Base-by-base conservation (phyloP, 2,888 invertebrate genomes). In the Pterostichus niger region DNA sequence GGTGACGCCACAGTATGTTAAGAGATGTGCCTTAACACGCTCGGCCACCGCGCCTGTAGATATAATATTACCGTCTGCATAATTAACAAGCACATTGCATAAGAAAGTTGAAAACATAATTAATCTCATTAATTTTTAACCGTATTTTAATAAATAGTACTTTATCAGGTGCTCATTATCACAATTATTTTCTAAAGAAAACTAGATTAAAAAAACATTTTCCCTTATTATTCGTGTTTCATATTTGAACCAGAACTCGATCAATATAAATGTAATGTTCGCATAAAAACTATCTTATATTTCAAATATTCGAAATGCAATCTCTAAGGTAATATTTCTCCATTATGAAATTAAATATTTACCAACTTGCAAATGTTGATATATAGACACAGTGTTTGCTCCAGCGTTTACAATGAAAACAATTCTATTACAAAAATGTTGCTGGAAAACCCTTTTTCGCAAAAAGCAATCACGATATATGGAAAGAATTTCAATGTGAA, bases 311-410 rank as follows among this genome's bases (percentile, higher is more conserved):
- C 15, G 6, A 68, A 13, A 13, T 68, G 44, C 40, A 44, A 68
- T 68, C 13, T n/a, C 15, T 54, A 54, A 1, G 0, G 68, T 68
- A 68, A 68, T 68, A 68, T 68, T 68, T 68, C 40, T 68, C 68
- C 68, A 68, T 68, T 68, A 68, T 3, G n/a, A 35, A 68, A 68
- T 68, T 68, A 68, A 68, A 40, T 68, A 68, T 68, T 68, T 15
- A 68, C 35, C 54, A 54, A n/a, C 15, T 6, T 68, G 40, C 68
- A 68, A 68, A 68, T 68, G 33, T 68, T 68, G 68, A 68, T 68
- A 40, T 68, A 68, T 68, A 35, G 17, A 13, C 15, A 15, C 54
- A 5, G n/a, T n/a, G 15, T 54, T 54, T 54, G 6, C 7, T 54
- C 15, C 15, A 11, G 9, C 54, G 15, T 54, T 54, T 54, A 15